Percentiles rank a stretch among this genome's conserved stretches.
These are phyloP conservation scores for Piliocolobus tephrosceles DNA, from an alignment of 2,113 vertebrate genomes.

Conservation along the genomic window DNA sequence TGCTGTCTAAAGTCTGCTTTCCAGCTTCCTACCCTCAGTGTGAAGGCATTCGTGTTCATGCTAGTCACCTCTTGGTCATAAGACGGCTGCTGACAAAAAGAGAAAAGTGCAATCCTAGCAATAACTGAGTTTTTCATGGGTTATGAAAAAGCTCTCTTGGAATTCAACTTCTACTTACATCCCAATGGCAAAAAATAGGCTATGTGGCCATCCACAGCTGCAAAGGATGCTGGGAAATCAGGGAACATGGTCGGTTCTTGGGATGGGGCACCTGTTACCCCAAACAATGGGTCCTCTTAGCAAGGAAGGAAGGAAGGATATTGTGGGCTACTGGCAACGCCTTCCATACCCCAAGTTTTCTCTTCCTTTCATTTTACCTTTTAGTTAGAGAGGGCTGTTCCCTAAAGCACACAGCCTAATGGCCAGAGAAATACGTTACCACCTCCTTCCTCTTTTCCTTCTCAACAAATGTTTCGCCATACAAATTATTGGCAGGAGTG, in stretches of 20 bases:
- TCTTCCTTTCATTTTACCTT: not conserved
- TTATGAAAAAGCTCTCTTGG: not conserved
- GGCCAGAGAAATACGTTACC: not conserved
- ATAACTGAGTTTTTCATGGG: not conserved
- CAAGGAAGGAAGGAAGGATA: not conserved
- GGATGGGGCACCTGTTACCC: not conserved
- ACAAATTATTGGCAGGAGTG: not conserved
- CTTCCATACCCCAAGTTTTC: not conserved
- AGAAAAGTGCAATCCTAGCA: not conserved
- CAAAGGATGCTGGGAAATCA: not conserved
- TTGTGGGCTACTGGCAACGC: not conserved
- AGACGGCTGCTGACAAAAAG: not conserved
- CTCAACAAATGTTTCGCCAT: not conserved
- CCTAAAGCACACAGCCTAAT: not conserved
- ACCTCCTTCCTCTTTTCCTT: not conserved
- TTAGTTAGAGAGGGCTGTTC: not conserved
- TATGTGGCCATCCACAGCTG: not conserved
- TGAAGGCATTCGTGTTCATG: no score
- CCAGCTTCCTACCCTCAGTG: not conserved
- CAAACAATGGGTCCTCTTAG: not conserved
- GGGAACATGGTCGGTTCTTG: not conserved
- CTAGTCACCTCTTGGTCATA: not conserved
- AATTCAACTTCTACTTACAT: not conserved
- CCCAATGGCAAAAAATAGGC: not conserved
- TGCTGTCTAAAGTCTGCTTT: not conserved